phyloP scores from a whole-genome alignment of 1,140 invertebrate species.

The Acromyrmex charruanus region DNA sequence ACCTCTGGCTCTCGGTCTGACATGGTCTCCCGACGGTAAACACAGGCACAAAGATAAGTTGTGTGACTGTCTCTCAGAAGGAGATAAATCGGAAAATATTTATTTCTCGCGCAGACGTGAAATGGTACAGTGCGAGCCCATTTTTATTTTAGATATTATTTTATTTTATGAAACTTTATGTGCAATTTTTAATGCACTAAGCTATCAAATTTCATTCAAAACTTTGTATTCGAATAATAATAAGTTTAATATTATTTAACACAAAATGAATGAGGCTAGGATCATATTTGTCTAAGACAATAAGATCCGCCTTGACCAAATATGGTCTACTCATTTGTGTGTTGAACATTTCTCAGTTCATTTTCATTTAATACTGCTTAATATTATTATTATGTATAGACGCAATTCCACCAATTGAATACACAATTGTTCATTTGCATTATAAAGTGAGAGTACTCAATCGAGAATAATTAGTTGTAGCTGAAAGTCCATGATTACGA shows the following conservation, averaged over 20 bases:
- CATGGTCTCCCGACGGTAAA: slow-evolving; percentile 57
- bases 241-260: not conserved
- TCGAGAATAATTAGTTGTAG: not conserved
- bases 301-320: too few species aligned
- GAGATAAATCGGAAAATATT: slow-evolving; percentile 64
- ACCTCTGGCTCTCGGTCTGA: slow-evolving; percentile 44
- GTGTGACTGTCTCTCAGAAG: slow-evolving; percentile 47
- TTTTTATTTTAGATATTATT: not conserved
- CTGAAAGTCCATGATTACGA: not conserved
- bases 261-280: too few species aligned
- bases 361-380: not conserved
- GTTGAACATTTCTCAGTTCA: too few species aligned
- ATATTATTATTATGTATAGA: not conserved
- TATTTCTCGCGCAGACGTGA: slow-evolving; percentile 4
- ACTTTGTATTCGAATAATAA: not conserved
- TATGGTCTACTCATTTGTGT: too few species aligned
- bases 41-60: slow-evolving; percentile 48
- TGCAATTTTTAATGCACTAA: not conserved
- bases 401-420: not conserved
- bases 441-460: not conserved
- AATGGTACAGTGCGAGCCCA: not conserved
- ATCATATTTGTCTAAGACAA: too few species aligned
- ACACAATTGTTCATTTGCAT: not conserved
- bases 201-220: not conserved
- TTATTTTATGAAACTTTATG: not conserved